Evolutionary conservation across 2,797 vertebrate genomes (phyloP).

Genomic region (Sebastes trivittatus): DNA sequence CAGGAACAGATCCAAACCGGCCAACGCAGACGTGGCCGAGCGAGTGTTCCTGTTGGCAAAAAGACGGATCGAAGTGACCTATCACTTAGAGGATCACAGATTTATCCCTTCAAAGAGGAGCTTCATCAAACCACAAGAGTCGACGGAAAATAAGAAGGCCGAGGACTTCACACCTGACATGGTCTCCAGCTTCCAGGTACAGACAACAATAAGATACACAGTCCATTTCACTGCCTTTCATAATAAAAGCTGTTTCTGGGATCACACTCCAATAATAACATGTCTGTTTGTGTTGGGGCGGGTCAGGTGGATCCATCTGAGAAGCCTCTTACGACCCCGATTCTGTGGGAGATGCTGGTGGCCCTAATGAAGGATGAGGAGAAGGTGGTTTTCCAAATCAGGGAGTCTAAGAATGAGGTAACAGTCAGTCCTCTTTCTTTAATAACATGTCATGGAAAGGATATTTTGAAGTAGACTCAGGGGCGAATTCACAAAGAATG

Average conservation of each 20-base stretch:
- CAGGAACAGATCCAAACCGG: conserved; percentile 52
- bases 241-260: background rate
- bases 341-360: conserved; percentile 32
- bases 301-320: conserved; percentile 37
- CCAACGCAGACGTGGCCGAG: conserved; percentile 59
- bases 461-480: background rate
- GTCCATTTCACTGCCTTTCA: background rate
- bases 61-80: conserved; percentile 51
- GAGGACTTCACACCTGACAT: conserved; percentile 11
- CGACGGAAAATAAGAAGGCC: background rate
- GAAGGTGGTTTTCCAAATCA: background rate
- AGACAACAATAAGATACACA: background rate
- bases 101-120: conserved; percentile 43
- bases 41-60: conserved; percentile 49
- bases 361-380: conserved; percentile 35
- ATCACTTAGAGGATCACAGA: conserved; percentile 41
- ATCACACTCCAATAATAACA: background rate
- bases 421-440: background rate
- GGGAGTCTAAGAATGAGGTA: conserved; percentile 46
- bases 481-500: too few species aligned
- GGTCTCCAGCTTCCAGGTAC: conserved; percentile 61
- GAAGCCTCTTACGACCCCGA: background rate
- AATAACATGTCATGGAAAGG: background rate
- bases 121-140: conserved; percentile 39
- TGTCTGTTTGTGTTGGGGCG: background rate